Evolutionary conservation across 2,113 vertebrate species (phyloP), one percentile per base, ranked within the genome.

Genomic region (Notarius lentiginosus): DNA sequence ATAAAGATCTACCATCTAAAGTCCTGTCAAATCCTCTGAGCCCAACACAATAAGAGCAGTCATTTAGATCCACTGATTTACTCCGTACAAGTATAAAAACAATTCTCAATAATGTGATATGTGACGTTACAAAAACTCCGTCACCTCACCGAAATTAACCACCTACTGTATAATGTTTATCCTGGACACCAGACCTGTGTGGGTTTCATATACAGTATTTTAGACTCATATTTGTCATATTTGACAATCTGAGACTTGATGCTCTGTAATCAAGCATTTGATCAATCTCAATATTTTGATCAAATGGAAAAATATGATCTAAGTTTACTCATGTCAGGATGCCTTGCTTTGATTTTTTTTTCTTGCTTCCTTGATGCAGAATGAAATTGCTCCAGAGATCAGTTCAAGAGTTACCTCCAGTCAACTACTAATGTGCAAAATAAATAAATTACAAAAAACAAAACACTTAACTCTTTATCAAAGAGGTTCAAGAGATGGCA

Each of bases 1-100:
- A 68, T 34, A 83, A 27, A 68, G 49, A 70, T 53, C 47, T 63
- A 47, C 79, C 79, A 82, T 61, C 63, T 70, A 70, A 15, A 55
- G 17, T 20, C n/a, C 82, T 83, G 65, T 55, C 49, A 55, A 68
- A 66, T 65, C 47, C 15, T 20, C 24, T 83, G 15, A 68, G 55
- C 17, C 53, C 53, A 27, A 17, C n/a, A 30, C 75, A 58, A 58
- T 20, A 58, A 10, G 15, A n/a, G 22, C 11, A 55, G 41, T 24
- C 1, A 14, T 76, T 76, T 27, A 77, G 49, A 79, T 56, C 15
- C 7, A 56, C 14, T 17, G 51, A 79, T 55, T 30, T 79, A 56
- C 76, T 79, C 14, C 18, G 27, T 51, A n/a, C 53, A 15, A 79
- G n/a, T 18, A 79, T 30, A 27, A 55, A 83, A 83, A 70, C 1